These are phyloP conservation scores for Macrosoma leucophasiata DNA, from an alignment of 2,888 invertebrate species.

Conservation along the genomic window DNA sequence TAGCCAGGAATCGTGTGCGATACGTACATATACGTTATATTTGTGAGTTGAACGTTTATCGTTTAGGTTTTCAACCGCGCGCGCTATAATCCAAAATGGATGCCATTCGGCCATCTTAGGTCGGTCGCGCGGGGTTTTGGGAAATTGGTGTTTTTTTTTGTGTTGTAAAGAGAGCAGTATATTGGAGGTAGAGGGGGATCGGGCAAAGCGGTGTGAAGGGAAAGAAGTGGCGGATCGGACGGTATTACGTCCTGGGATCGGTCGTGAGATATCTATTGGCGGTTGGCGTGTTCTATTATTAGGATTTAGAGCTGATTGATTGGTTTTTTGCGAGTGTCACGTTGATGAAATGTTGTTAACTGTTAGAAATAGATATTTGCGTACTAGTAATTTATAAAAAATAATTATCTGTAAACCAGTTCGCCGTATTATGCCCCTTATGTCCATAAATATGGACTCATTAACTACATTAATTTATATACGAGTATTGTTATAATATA, in stretches of 20 bases:
- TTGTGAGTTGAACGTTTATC: no score
- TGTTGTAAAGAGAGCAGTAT: conserved; percentile 75
- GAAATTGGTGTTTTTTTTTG: conserved; percentile 74
- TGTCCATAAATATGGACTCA: no score
- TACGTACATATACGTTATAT: conserved; percentile 62
- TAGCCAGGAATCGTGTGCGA: conserved; percentile 70
- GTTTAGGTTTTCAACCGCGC: conserved; percentile 69
- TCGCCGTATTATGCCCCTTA: no score
- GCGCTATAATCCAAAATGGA: conserved; percentile 76
- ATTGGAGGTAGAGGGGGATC: conserved; percentile 67
- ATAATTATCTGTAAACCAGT: no score
- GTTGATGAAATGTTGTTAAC: no score
- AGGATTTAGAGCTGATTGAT: no score
- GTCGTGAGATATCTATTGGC: background rate
- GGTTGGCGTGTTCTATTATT: no score
- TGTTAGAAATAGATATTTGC: no score
- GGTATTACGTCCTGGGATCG: conserved; percentile 41
- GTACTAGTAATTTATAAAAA: no score
- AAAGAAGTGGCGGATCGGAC: conserved; percentile 49
- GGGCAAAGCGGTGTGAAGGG: conserved; percentile 74
- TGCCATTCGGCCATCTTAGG: conserved; percentile 72
- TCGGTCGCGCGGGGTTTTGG: conserved; percentile 68
- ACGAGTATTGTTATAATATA: no score
- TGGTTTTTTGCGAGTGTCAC: no score
- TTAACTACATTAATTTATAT: no score